phyloP scores from a whole-genome alignment of 2,797 vertebrate genomes.

The Enteromius afrohamiltoni region DNA sequence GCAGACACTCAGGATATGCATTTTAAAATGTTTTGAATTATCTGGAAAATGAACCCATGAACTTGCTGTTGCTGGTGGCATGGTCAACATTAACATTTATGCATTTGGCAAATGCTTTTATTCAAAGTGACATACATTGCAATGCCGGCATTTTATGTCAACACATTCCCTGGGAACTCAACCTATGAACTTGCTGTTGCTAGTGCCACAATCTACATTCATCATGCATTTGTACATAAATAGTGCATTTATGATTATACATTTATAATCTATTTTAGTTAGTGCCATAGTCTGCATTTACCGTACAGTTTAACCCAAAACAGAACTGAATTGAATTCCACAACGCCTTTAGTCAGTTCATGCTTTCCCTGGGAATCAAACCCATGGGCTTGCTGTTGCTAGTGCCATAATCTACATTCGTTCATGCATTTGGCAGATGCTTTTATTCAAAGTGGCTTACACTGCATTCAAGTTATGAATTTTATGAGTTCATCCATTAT shows the following conservation, averaged over 20 bases:
- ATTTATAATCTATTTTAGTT: too few relatives aligned
- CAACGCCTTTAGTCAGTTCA: too few relatives aligned
- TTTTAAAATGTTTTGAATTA: neutral
- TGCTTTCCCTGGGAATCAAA: neutral
- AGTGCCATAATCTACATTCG: too few relatives aligned
- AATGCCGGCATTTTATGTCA: neutral
- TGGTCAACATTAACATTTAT: neutral
- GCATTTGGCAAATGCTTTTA: neutral
- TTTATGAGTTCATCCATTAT: too few relatives aligned
- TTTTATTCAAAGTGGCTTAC: too few relatives aligned
- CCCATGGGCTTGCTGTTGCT: neutral
- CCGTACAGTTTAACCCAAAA: too few relatives aligned
- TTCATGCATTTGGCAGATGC: too few relatives aligned
- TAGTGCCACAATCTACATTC: neutral
- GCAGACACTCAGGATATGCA: neutral
- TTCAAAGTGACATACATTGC: neutral
- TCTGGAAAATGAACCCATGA: neutral
- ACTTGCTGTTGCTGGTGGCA: neutral
- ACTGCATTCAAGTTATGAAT: too few relatives aligned
- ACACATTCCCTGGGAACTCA: neutral
- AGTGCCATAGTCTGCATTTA: too few relatives aligned
- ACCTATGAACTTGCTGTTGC: neutral
- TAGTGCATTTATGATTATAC: too few relatives aligned
- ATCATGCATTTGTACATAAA: too few relatives aligned
- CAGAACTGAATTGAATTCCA: too few relatives aligned